phyloP scores from a whole-genome alignment of 2,797 vertebrate genomes.

The Aviceda leuphotes region DNA sequence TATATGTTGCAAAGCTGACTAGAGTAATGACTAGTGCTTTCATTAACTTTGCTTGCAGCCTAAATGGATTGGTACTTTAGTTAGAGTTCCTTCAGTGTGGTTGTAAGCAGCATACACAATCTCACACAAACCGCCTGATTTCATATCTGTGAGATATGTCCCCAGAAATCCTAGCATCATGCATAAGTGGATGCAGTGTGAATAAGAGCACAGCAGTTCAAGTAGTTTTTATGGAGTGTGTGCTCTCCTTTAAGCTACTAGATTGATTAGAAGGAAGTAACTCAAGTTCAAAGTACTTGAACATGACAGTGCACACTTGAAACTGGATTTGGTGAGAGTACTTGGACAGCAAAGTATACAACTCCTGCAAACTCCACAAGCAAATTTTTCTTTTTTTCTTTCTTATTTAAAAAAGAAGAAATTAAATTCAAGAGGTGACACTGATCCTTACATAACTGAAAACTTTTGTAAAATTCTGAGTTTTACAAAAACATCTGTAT shows the following conservation, averaged over 20 bases:
- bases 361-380: neutral
- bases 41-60: neutral
- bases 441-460: neutral
- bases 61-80: neutral
- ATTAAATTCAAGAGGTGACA: neutral
- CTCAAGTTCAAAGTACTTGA: neutral
- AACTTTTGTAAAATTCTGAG: neutral
- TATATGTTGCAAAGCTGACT: neutral
- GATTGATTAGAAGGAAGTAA: neutral
- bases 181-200: accelerated
- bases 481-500: neutral
- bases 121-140: neutral
- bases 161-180: neutral
- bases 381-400: neutral
- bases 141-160: neutral
- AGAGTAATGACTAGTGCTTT: neutral
- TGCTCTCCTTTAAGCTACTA: neutral
- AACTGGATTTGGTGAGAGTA: neutral
- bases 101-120: neutral
- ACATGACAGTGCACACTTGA: neutral
- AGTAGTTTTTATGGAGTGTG: neutral
- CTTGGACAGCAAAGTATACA: neutral
- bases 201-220: neutral
- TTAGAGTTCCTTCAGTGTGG: neutral
- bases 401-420: neutral